These are phyloP conservation scores for Vannuccia rotundouncinata DNA, from an alignment of 2,888 invertebrate species.

Conservation along the genomic window DNA sequence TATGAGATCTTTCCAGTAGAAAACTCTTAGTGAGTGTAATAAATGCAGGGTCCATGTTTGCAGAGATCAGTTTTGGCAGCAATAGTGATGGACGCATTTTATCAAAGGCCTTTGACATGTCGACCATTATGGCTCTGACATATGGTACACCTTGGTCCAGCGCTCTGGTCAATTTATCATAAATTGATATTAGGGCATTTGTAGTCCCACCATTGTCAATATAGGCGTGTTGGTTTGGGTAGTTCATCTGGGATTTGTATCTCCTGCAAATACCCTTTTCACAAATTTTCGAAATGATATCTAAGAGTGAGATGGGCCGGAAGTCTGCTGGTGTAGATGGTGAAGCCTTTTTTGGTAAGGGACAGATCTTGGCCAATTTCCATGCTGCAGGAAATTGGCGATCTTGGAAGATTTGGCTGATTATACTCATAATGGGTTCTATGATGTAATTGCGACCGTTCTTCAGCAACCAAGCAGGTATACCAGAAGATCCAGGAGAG, in stretches of 20 bases:
- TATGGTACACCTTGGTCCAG: constrained; percentile 9
- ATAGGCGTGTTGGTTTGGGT: constrained; percentile 9
- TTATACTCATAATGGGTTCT: constrained; percentile 8
- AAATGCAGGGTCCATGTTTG: background rate
- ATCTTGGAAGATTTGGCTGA: constrained; percentile 13
- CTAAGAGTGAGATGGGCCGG: constrained; percentile 6
- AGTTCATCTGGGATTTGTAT: constrained; percentile 5
- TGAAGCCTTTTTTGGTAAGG: background rate
- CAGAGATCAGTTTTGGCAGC: background rate
- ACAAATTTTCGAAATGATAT: constrained; percentile 13
- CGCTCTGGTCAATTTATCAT: constrained; percentile 18
- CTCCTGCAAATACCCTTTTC: constrained; percentile 11
- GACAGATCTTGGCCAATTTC: constrained; percentile 17
- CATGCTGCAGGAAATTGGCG: background rate
- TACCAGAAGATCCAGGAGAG: background rate
- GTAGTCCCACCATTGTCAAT: constrained; percentile 14
- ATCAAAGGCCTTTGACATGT: constrained; percentile 13
- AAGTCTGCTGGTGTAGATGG: constrained; percentile 15
- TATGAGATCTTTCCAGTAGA: background rate
- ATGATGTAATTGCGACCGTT: constrained; percentile 4
- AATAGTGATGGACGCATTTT: constrained; percentile 2
- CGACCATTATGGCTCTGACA: constrained; percentile 10
- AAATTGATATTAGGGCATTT: constrained; percentile 23
- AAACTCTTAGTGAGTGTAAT: constrained; percentile 1
- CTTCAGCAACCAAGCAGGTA: constrained; percentile 12